Evolutionary conservation across 2,888 invertebrate genomes (phyloP), one percentile per base, ranked within the genome.

Genomic region (Ormyrus thymus): DNA sequence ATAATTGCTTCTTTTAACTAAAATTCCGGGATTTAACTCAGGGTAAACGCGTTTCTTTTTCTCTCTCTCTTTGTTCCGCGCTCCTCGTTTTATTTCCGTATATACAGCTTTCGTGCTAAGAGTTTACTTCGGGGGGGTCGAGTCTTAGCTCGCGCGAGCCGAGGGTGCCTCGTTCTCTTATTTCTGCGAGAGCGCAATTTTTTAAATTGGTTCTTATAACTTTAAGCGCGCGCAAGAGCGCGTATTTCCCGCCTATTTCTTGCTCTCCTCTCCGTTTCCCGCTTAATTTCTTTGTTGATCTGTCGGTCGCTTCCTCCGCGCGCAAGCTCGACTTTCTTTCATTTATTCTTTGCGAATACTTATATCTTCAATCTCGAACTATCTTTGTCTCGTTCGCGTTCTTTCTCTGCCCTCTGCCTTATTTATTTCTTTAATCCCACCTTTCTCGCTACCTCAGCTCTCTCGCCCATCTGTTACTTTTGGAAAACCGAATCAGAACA

Each of bases 181-280:
- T 29, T 77, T 65, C 79, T 78, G 79, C 81, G 70, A 55, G 29
- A 29, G 50, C 48, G 83, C 82, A 80, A 84, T 86, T 89, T 89
- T 87, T 89, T 89, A 88, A 89, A 88, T 89, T 89, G 87, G 84
- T 88, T 89, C 87, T 89, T 89, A 88, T 87, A 88, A 89, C 86
- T 89, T 88, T 86, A 86, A 88, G 86, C 84, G 68, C 82, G 81
- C 82, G 66, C 79, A 4, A 29, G 29, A 29, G 71, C 46, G 50
- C 50, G 29, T 29, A 29, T 50, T 73, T 10, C 65, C 59, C 59
- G 48, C 13, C 59, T 51, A 43, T 10, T 29, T 68, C 51, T 65
- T 81, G 73, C n/a, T 13, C 56, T 58, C 58, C 76, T 79, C 82
- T 61, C 29, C 29, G 53, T 79, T 81, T 82, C 70, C 75, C 79